These are phyloP conservation scores for Ectemnius cavifrons DNA, from an alignment of 2,888 invertebrate species.

Conservation along the genomic window DNA sequence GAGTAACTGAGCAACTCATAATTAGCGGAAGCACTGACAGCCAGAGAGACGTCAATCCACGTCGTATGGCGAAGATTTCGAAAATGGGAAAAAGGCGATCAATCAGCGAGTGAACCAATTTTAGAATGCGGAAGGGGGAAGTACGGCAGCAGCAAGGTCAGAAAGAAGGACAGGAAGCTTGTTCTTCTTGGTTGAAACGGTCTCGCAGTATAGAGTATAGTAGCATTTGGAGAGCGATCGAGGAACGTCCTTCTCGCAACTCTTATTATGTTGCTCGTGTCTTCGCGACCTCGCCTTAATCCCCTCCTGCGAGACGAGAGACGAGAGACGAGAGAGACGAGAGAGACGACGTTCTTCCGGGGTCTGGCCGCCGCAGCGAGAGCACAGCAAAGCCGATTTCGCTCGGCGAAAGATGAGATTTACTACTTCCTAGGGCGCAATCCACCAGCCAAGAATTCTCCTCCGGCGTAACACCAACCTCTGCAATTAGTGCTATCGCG, in stretches of 20 bases:
- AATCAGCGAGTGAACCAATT: constrained; percentile 55
- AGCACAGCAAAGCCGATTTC: constrained; percentile 42
- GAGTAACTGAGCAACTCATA: no score
- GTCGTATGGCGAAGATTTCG: constrained; percentile 6
- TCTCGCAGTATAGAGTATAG: background rate
- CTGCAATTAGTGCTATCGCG: no score
- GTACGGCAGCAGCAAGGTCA: constrained; percentile 55
- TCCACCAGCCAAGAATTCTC: no score
- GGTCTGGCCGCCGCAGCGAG: constrained; percentile 44
- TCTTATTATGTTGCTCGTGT: constrained; percentile 57
- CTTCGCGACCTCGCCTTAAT: constrained; percentile 59
- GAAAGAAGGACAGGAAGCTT: constrained; percentile 37
- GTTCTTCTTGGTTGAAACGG: constrained; percentile 36
- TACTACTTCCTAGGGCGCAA: constrained; percentile 9
- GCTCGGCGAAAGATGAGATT: background rate
- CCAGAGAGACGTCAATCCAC: no score
- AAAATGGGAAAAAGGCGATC: constrained; percentile 18
- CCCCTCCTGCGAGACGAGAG: constrained; percentile 32
- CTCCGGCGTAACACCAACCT: no score
- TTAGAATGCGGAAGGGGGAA: constrained; percentile 68
- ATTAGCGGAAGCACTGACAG: no score
- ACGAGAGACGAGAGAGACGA: background rate
- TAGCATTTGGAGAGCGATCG: constrained; percentile 61
- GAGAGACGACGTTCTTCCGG: constrained; percentile 44
- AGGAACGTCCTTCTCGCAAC: constrained; percentile 44